A percentile compares a stretch with the other conserved stretches of the same genome.
Conservation (phyloP, 2,113 vertebrate genomes). For the Cyprinodon brontotheroides region DNA sequence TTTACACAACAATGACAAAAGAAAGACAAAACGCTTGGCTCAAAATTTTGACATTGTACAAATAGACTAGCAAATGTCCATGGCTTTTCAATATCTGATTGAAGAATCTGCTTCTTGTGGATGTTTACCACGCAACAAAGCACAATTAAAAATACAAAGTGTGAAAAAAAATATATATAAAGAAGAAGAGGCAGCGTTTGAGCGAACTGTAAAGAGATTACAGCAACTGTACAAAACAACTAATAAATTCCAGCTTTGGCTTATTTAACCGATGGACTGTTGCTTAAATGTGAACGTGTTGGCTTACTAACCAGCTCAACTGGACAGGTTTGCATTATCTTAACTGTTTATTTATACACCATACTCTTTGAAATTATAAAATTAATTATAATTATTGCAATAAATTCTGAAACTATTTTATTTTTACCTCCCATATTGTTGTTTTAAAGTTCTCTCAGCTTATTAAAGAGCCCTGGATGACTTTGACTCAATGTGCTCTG, state of each 20-base stretch:
- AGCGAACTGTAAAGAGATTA: slow-evolving; percentile 87
- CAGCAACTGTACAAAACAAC: slow-evolving; percentile 88
- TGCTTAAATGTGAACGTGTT: slow-evolving; percentile 91
- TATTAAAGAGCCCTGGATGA: slow-evolving; percentile 30
- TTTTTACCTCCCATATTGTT: slow-evolving; percentile 38
- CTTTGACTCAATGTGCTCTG: slow-evolving; percentile 17
- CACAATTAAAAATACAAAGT: slow-evolving; percentile 67
- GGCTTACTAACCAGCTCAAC: slow-evolving; percentile 90
- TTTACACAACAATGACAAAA: slow-evolving; percentile 85
- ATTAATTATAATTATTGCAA: slow-evolving; percentile 71
- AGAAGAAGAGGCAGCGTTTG: slow-evolving; percentile 77
- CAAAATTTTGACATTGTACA: slow-evolving; percentile 92
- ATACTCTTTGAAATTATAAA: slow-evolving; percentile 67
- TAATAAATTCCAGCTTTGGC: slow-evolving; percentile 93
- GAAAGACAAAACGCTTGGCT: slow-evolving; percentile 89
- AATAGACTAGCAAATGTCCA: slow-evolving; percentile 94
- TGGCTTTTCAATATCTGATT: slow-evolving; percentile 93
- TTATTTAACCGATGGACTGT: slow-evolving; percentile 97
- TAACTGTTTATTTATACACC: slow-evolving; percentile 66
- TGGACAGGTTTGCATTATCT: slow-evolving; percentile 79
- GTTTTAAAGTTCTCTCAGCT: slow-evolving; percentile 32
- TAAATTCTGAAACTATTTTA: slow-evolving; percentile 56
- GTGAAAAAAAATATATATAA: slow-evolving; percentile 74
- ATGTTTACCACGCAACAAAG: slow-evolving; percentile 84
- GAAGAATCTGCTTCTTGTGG: slow-evolving; percentile 89